Evolutionary conservation across 1,140 invertebrate species (phyloP), one percentile per base, ranked within the genome.

Genomic region (Trichogramma pretiosum): DNA sequence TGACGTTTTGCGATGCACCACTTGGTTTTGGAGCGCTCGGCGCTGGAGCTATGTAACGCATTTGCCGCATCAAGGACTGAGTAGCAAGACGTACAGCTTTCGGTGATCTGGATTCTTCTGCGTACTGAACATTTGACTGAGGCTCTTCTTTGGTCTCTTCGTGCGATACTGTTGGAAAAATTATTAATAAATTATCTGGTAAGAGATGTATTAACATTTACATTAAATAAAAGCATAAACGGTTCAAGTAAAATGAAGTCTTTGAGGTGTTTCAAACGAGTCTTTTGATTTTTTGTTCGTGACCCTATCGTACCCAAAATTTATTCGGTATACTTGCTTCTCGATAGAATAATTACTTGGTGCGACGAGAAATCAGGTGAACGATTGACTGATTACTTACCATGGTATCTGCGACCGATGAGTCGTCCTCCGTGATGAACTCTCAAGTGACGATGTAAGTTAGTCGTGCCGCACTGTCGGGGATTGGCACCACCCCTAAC

Each of bases 381-480:
- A n/a, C n/a, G n/a, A n/a, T n/a, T n/a, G n/a, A n/a, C n/a, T n/a
- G n/a, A n/a, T n/a, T n/a, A n/a, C 45, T 68, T 65, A 71, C 68
- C 70, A 28, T 72, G 70, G 50, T 72, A 72, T 56, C 66, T 59
- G 49, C 64, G 63, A 47, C 70, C 70, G 51, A 71, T 61, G 28
- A 72, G 61, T 34, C 70, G 58, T 26, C 70, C 70, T n/a, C 69
- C 69, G 40, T 73, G 70, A 40, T 71, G 68, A 4, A 71, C 68
- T 35, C 68, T 56, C 0, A 73, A 56, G 49, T 73, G 70, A 22
- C 70, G 59, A 50, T 72, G 70, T 13, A 73, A 52, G 38, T 73
- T 73, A 3, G 70, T 73, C 13, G 70, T 73, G 23, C 70, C 70
- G 45, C 70, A 73, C 41, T 72, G 69, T 22, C 68, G 57, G 5